Evolutionary conservation across 2,113 vertebrate genomes (phyloP), one percentile per base, ranked within the genome.

Genomic region (Ochotona curzoniae): DNA sequence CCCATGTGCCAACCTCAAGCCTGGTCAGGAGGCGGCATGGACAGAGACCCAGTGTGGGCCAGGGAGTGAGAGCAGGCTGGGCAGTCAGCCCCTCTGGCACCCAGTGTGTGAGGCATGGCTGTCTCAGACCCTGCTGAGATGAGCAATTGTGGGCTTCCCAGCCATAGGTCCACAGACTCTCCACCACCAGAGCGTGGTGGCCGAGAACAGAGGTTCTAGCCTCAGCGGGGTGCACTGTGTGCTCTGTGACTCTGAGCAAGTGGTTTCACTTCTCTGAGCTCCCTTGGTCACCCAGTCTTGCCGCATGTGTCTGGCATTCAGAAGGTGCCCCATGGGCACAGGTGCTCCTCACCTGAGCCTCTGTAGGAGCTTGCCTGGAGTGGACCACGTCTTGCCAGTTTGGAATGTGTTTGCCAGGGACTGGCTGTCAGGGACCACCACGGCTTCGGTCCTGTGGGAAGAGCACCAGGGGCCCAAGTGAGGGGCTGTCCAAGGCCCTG

Each of bases 321-420:
- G 87, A 12, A 82, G n/a, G 32, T 1, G 0, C 23, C 74, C 14
- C 8, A 0, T 28, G 75, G 35, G 17, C 0, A 61, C 28, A 18
- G 69, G 11, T 0, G 11, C n/a, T 23, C 23, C 87, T 94, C 26
- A 97, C 96, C 96, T 95, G 54, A 97, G 87, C 64, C 10, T 73
- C 79, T 26, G 94, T 44, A 96, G 92, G 28, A 95, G 92, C 10
- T 23, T 35, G 79, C 82, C 78, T 18, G 70, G 23, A 0, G n/a
- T 1, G 18, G 69, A 8, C 84, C 47, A 0, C 0, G 21, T 63
- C 73, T 76, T 84, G 60, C 14, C 35, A 71, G 54, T 61, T 78
- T 83, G 90, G 61, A 79, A 21, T 14, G 1, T 0, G 0, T 63
- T 25, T 20, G 14, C 18, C 25, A 73, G 44, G 25, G 51, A 44